A percentile compares a stretch with the other conserved stretches of the same genome.
phyloP scores from a whole-genome alignment of 2,797 vertebrate genomes.

The Kryptolebias ocellatus region DNA sequence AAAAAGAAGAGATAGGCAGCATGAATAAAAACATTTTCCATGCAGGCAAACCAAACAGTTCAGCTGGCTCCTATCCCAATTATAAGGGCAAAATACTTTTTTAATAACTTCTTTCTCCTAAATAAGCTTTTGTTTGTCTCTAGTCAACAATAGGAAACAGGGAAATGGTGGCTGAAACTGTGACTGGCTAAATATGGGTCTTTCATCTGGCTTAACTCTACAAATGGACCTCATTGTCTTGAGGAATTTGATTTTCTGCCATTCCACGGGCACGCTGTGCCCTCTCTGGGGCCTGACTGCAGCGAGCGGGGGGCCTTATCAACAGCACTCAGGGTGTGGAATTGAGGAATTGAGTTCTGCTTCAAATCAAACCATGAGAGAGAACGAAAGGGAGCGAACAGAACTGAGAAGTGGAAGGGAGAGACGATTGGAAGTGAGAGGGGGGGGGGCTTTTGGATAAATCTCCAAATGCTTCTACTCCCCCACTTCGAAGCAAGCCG shows the following conservation, averaged over 20 bases:
- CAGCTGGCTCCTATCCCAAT: slow-evolving; percentile 39
- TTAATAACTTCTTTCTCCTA: slow-evolving; percentile 44
- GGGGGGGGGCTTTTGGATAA: slow-evolving; percentile 17
- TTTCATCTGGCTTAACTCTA: slow-evolving; percentile 81
- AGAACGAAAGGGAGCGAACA: slow-evolving; percentile 26
- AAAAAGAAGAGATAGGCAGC: too few relatives aligned
- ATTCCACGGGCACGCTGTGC: slow-evolving; percentile 67
- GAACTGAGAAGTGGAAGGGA: slow-evolving; percentile 20
- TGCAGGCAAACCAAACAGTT: slow-evolving; percentile 20
- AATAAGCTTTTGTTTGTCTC: slow-evolving; percentile 63
- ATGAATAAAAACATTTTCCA: too few relatives aligned
- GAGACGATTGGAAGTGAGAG: background rate
- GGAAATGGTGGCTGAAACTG: slow-evolving; percentile 59
- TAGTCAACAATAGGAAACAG: slow-evolving; percentile 53
- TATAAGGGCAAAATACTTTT: slow-evolving; percentile 49
- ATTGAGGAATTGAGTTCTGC: slow-evolving; percentile 79
- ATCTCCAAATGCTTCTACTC: slow-evolving; percentile 53
- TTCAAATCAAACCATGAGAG: slow-evolving; percentile 73
- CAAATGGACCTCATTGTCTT: slow-evolving; percentile 85
- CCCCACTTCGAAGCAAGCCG: slow-evolving; percentile 48
- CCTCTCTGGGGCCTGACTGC: slow-evolving; percentile 71
- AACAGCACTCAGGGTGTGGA: slow-evolving; percentile 81
- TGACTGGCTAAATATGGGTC: slow-evolving; percentile 71
- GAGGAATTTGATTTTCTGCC: slow-evolving; percentile 83
- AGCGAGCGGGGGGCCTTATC: slow-evolving; percentile 77